Evolutionary conservation across 2,797 vertebrate species (phyloP).

Genomic region (Muscicapa striata): DNA sequence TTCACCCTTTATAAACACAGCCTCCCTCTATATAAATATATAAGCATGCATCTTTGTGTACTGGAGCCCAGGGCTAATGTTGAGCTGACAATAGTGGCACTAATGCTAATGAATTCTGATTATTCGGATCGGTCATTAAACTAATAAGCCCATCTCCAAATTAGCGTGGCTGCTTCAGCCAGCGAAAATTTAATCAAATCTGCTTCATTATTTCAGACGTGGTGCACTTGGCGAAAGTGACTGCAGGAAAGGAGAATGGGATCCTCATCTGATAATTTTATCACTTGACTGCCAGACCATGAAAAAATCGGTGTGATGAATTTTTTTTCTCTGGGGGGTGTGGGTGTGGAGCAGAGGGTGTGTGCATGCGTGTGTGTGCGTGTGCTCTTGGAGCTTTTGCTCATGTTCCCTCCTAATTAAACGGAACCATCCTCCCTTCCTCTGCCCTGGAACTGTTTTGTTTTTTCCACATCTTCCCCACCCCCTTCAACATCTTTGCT

Average conservation of each 20-base stretch:
- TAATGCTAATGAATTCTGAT: conserved; percentile 98
- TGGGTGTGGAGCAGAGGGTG: conserved; percentile 59
- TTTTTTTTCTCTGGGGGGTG: conserved; percentile 54
- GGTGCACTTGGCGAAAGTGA: conserved; percentile 72
- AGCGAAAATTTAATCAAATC: conserved; percentile 78
- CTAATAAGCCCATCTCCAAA: conserved; percentile 98
- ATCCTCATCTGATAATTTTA: conserved; percentile 76
- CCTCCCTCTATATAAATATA: conserved; percentile 22
- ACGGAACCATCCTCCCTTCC: background rate
- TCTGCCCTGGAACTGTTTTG: conserved; percentile 39
- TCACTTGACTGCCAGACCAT: conserved; percentile 78
- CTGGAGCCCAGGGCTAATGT: conserved; percentile 85
- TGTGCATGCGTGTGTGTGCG: background rate
- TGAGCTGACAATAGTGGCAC: conserved; percentile 83
- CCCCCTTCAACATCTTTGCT: background rate
- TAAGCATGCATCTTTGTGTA: conserved; percentile 44
- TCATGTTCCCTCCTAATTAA: conserved; percentile 52
- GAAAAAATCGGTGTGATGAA: conserved; percentile 78
- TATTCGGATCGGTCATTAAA: conserved; percentile 95
- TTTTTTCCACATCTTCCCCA: background rate
- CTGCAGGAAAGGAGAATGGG: conserved; percentile 63
- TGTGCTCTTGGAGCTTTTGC: background rate
- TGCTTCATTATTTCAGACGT: conserved; percentile 80
- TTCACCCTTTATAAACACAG: conserved; percentile 32
- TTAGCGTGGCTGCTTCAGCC: conserved; percentile 81